A percentile compares a stretch with the other conserved stretches of the same genome.
These are phyloP conservation scores for Phaenicophaeus curvirostris DNA, from an alignment of 2,797 vertebrate genomes.

Conservation along the genomic window DNA sequence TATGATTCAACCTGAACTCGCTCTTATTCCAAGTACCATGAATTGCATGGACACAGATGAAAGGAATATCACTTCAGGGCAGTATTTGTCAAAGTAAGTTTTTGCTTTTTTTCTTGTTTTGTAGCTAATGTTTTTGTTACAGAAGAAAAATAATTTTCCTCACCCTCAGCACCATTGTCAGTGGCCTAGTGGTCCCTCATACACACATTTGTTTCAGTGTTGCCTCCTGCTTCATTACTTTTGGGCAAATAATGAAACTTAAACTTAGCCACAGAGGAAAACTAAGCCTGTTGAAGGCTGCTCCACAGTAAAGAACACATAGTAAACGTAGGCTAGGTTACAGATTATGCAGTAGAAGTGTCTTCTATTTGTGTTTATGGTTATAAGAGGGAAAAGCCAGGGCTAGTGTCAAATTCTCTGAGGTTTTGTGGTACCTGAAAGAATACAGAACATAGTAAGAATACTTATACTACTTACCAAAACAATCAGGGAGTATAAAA, in stretches of 20 bases:
- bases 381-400: neutral
- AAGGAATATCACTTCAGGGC: conserved; percentile 88
- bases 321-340: neutral
- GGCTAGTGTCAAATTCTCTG: neutral
- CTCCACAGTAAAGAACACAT: neutral
- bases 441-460: neutral
- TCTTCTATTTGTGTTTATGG: neutral
- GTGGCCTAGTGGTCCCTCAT: neutral
- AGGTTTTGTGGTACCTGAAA: neutral
- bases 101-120: neutral
- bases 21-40: conserved; percentile 92
- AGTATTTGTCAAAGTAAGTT: conserved; percentile 93
- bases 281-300: neutral
- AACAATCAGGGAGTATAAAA: neutral
- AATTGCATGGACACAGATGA: conserved; percentile 91
- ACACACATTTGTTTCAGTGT: neutral
- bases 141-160: neutral
- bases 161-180: neutral
- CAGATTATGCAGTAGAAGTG: neutral
- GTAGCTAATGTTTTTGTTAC: neutral
- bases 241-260: neutral
- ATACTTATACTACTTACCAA: neutral
- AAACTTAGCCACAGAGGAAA: neutral
- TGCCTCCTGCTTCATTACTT: neutral
- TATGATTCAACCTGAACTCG: conserved; percentile 86